Evolutionary conservation across 2,888 invertebrate species (phyloP), one percentile per base, ranked within the genome.

Genomic region (Chalcosyrphus nemorum): DNA sequence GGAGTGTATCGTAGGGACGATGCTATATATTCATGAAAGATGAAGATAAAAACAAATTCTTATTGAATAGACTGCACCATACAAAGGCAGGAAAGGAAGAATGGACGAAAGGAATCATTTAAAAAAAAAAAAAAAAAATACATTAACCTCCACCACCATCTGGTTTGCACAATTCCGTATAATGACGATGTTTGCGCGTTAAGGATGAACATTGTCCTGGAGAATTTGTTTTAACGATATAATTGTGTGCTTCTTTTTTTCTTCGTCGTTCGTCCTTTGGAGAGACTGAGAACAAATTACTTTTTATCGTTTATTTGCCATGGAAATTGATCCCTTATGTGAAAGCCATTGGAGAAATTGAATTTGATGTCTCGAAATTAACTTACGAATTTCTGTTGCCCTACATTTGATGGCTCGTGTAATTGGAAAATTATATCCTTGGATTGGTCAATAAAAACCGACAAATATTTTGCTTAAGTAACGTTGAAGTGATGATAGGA

Each of bases 231-330:
- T 71, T 59, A 71, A 81, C 65, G 65, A 77, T 77, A 65, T 77
- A 81, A 81, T 81, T 76, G 71, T 52, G 27, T 52, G 71, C 41
- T 38, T 71, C 52, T 59, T 19, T 27, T 7, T 27, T 45, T 32
- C n/a, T n/a, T n/a, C n/a, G n/a, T 13, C 32, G 61, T 13, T 57
- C 41, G 66, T 82, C 86, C 87, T 86, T 86, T 77, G 71, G 82
- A 84, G 86, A 86, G 71, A 77, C n/a, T 68, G 84, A 77, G 81
- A 86, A 86, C 88, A 86, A 89, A 89, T 89, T 87, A 88, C 57
- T 57, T 76, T 80, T 76, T 81, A 65, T 76, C 57, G 86, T 85
- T 88, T 87, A 84, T 86, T 86, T 86, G 81, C 76, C 52, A 63
- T 76, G 72, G 59, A 66, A 71, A 86, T 61, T 76, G 76, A 81